These are phyloP conservation scores for Itoplectis maculator DNA, from an alignment of 2,888 invertebrate species.

Conservation along the genomic window DNA sequence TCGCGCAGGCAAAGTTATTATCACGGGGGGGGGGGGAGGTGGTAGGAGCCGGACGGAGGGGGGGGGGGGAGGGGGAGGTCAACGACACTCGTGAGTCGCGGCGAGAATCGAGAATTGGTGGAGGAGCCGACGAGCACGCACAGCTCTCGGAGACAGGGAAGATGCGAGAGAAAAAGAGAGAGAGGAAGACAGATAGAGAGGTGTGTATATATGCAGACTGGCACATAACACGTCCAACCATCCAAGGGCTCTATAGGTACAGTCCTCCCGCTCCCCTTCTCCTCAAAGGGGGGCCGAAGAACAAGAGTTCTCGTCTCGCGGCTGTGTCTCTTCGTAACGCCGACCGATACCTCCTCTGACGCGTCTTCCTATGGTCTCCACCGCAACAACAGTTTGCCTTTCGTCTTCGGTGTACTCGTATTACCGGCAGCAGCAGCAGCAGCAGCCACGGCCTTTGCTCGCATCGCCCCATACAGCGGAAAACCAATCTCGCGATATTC, in stretches of 20 bases:
- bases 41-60: background rate
- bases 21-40: background rate
- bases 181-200: no score
- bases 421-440: background rate
- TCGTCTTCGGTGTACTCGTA: slow-evolving; percentile 15
- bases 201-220: background rate
- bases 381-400: background rate
- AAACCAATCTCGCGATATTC: slow-evolving; percentile 22
- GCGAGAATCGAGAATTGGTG: slow-evolving; percentile 29
- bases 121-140: slow-evolving; percentile 22
- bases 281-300: no score
- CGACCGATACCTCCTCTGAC: background rate
- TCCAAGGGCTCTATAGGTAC: background rate
- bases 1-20: slow-evolving; percentile 38
- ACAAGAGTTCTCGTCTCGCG: background rate
- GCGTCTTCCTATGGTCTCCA: background rate
- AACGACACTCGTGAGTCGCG: slow-evolving; percentile 27
- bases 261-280: no score
- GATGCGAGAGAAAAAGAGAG: background rate
- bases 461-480: background rate
- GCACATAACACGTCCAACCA: slow-evolving; percentile 4
- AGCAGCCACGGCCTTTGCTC: background rate
- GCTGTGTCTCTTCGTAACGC: background rate
- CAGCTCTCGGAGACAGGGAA: slow-evolving; percentile 10
- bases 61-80: slow-evolving; percentile 3